These are phyloP conservation scores for Miniopterus natalensis DNA, from an alignment of 2,113 vertebrate species.

Conservation along the genomic window DNA sequence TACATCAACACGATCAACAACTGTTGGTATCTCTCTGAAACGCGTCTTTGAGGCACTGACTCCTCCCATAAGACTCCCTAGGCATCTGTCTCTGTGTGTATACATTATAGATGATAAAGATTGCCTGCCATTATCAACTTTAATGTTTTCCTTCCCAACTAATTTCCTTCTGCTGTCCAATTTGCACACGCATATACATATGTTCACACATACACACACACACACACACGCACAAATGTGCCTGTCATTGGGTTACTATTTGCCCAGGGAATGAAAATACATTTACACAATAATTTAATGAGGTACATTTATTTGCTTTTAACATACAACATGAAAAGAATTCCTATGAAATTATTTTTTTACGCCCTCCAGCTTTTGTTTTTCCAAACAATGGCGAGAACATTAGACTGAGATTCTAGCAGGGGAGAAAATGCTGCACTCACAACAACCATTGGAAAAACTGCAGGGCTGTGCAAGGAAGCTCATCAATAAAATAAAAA, in stretches of 20 bases:
- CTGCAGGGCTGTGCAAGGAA: not conserved
- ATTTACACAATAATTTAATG: constrained; percentile 12
- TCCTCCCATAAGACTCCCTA: not conserved
- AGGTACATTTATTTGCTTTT: not conserved
- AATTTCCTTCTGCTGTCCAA: not conserved
- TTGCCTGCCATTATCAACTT: not conserved
- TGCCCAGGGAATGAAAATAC: not conserved
- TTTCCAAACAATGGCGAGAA: not conserved
- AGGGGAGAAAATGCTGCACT: not conserved
- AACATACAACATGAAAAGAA: not conserved
- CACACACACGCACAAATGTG: not conserved
- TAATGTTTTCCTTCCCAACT: not conserved
- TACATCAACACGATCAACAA: not conserved
- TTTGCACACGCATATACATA: not conserved
- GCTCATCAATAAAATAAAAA: not conserved
- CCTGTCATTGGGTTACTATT: not conserved
- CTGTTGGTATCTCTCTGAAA: not conserved
- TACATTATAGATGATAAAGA: not conserved
- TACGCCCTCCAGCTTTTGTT: not conserved
- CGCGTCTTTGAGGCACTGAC: not conserved
- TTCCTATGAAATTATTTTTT: constrained; percentile 12
- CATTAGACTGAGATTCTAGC: not conserved
- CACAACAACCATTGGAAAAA: not conserved
- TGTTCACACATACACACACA: not conserved
- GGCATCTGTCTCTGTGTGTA: not conserved